Evolutionary conservation across 1,140 invertebrate genomes (phyloP), one percentile per base, ranked within the genome.

Genomic region (Trinorchestia longiramus): DNA sequence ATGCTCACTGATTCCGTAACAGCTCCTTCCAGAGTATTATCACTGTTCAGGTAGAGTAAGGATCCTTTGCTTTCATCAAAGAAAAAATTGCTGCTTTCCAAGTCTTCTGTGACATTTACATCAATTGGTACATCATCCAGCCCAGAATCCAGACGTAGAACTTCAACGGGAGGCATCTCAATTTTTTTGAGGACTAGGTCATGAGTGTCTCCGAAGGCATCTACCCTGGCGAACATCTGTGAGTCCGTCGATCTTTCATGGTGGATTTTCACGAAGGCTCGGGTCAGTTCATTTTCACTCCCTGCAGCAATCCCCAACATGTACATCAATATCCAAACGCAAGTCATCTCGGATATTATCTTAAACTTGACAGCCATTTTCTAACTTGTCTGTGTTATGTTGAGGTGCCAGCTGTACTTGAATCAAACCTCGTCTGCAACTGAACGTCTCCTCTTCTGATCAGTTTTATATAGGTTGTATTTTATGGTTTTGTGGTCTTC

Each of bases 171-270:
- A 11, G 92, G 92, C 43, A 94, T 94, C 44, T 44, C 28, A 19
- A 94, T 28, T 45, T 47, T 94, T 40, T 94, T 43, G 43, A 94
- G 92, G 28, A 28, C 43, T 44, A 94, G n/a, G 92, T 94, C 44
- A 47, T 94, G 92, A n/a, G 43, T 94, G 4, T 11, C 43, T 94
- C 44, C 43, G 44, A 94, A 94, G 17, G 92, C 92, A 19, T 94
- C 44, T 6, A 94, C 92, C 11, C 41, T 94, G 11, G 92, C 92
- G 43, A 45, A 44, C 43, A 94, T 0, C 11, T 94, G 23, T 28
- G 92, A 94, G 0, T 45, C 92, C 43, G 92, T 45, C 40, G 92
- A 94, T 43, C 92, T 94, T 47, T 44, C 92, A 15, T 94, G 92
- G 44, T 94, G 92, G 43, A 94, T 40, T 17, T 45, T 6, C 4